Conservation (phyloP, 2,888 invertebrate genomes). For the Dasysyrphus albostriatus region DNA sequence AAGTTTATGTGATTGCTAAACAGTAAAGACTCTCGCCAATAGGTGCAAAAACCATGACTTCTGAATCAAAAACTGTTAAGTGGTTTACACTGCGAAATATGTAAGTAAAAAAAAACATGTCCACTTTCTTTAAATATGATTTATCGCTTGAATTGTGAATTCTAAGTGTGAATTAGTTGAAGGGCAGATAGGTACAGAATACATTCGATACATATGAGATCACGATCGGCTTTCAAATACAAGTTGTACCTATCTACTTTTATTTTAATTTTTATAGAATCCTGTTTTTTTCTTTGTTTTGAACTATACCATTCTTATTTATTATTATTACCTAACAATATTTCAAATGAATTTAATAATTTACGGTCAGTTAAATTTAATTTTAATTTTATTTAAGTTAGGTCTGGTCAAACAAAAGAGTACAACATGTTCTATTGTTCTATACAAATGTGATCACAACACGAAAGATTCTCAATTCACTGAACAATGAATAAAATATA, state of each 20-base stretch:
- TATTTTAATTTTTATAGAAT: too few relatives aligned
- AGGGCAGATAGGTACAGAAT: too few relatives aligned
- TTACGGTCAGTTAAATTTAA: slow-evolving; percentile 10
- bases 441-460: background rate
- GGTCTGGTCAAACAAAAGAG: background rate
- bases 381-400: background rate
- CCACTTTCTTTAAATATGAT: too few relatives aligned
- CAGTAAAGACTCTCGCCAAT: too few relatives aligned
- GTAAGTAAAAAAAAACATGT: too few relatives aligned
- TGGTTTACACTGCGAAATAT: too few relatives aligned
- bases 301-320: background rate
- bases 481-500: slow-evolving; percentile 18
- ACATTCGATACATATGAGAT: background rate
- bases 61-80: too few relatives aligned
- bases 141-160: too few relatives aligned
- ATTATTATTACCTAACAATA: background rate
- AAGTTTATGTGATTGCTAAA: too few relatives aligned
- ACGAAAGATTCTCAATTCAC: background rate
- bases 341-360: background rate
- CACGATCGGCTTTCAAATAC: background rate
- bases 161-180: too few relatives aligned
- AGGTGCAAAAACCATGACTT: too few relatives aligned
- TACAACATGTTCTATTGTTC: background rate
- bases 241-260: background rate
- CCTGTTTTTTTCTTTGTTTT: background rate